Conservation (phyloP, 2,113 vertebrate genomes). For the Chrysochloris asiatica region DNA sequence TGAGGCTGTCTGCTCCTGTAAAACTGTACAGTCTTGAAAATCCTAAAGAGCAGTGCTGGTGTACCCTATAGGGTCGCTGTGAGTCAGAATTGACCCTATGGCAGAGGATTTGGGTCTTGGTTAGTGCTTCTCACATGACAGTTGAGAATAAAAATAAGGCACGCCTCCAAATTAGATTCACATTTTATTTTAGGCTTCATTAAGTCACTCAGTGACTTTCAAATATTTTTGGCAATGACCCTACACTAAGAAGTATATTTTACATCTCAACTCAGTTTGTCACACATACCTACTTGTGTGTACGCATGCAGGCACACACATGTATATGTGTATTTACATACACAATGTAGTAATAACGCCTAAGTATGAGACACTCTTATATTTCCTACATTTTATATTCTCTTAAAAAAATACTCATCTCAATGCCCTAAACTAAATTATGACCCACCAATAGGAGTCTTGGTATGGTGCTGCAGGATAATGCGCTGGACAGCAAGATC, state of each 20-base stretch:
- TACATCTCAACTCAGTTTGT: background rate
- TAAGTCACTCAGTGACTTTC: slow-evolving; percentile 23
- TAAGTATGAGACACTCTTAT: background rate
- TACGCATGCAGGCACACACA: background rate
- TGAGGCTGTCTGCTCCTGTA: too few relatives aligned
- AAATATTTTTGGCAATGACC: slow-evolving; percentile 26
- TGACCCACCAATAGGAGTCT: background rate
- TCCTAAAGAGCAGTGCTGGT: too few relatives aligned
- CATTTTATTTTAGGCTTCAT: background rate
- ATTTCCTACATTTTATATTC: slow-evolving; percentile 3
- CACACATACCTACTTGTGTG: background rate
- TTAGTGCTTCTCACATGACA: background rate
- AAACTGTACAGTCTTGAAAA: too few relatives aligned
- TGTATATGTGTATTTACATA: too few relatives aligned
- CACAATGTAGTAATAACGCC: too few relatives aligned
- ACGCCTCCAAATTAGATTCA: slow-evolving; percentile 24
- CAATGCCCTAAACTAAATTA: slow-evolving; percentile 13
- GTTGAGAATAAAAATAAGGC: background rate
- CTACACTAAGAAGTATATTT: slow-evolving; percentile 5
- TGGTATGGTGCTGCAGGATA: too few relatives aligned
- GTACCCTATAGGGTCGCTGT: too few relatives aligned
- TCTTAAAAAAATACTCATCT: slow-evolving; percentile 13
- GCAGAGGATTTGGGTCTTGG: too few relatives aligned
- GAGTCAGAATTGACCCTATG: too few relatives aligned
- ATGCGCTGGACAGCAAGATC: too few relatives aligned